phyloP scores from a whole-genome alignment of 2,888 invertebrate genomes.

The Habrosyne pyritoides region DNA sequence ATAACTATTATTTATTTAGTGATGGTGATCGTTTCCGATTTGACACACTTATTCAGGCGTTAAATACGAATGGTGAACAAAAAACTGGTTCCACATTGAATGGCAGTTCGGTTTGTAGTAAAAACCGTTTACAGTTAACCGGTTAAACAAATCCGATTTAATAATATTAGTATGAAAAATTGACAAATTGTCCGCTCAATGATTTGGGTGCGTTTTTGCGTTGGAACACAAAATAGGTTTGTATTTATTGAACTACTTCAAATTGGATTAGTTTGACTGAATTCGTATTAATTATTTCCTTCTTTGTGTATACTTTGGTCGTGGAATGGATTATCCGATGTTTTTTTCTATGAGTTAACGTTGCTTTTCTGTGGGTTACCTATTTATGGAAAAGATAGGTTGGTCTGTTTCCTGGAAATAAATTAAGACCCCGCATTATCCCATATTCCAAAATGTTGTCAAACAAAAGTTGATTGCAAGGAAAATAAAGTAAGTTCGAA shows the following conservation, averaged over 20 bases:
- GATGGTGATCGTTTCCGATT: slow-evolving; percentile 10
- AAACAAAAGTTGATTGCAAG: too few relatives aligned
- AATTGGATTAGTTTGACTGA: slow-evolving; percentile 25
- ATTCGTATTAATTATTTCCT: not conserved
- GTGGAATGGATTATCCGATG: not conserved
- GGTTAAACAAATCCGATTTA: slow-evolving; percentile 54
- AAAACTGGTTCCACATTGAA: slow-evolving; percentile 14
- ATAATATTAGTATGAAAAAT: slow-evolving; percentile 50
- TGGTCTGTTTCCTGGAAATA: too few relatives aligned
- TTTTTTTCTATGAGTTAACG: not conserved
- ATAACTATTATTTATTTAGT: slow-evolving; percentile 9
- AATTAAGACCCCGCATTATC: too few relatives aligned
- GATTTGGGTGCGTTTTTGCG: slow-evolving; percentile 23
- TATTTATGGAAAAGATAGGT: too few relatives aligned
- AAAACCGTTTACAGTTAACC: slow-evolving; percentile 42
- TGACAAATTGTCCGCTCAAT: slow-evolving; percentile 39
- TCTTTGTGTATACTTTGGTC: not conserved
- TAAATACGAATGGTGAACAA: slow-evolving; percentile 1
- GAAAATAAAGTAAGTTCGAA: too few relatives aligned
- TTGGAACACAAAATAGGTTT: slow-evolving; percentile 24
- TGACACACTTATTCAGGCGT: slow-evolving; percentile 20
- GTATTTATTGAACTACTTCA: slow-evolving; percentile 20
- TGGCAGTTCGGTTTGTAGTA: slow-evolving; percentile 22
- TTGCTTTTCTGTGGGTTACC: too few relatives aligned
- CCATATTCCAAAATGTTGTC: too few relatives aligned